A percentile compares a stretch with the other conserved stretches of the same genome.
Conservation (phyloP, 2,797 vertebrate genomes). For the Neoniphon sammara region DNA sequence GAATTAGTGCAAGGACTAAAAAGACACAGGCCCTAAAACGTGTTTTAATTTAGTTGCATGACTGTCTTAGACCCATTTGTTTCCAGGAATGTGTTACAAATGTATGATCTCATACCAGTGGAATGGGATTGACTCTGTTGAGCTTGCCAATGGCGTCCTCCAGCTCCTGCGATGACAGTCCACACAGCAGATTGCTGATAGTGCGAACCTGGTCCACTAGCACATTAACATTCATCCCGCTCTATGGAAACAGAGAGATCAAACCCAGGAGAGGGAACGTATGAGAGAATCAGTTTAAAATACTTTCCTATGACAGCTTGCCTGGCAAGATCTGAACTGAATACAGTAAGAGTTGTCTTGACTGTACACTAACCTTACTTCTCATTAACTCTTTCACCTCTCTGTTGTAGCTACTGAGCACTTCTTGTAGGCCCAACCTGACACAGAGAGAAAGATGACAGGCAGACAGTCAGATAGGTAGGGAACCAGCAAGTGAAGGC, state of each 20-base stretch:
- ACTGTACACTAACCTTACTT: conserved; percentile 66
- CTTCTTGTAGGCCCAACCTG: conserved; percentile 71
- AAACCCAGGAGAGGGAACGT: background rate
- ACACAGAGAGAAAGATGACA: background rate
- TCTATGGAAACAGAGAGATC: conserved; percentile 55
- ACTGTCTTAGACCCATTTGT: too few relatives aligned
- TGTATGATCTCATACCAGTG: conserved; percentile 63
- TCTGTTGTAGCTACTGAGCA: conserved; percentile 70
- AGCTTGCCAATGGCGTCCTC: conserved; percentile 76
- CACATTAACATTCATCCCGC: conserved; percentile 39
- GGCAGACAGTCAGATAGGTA: conserved; percentile 5
- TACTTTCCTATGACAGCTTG: background rate
- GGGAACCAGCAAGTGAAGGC: background rate
- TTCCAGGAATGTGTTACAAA: background rate
- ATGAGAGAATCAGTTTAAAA: background rate
- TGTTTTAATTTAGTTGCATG: too few relatives aligned
- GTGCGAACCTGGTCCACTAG: conserved; percentile 63
- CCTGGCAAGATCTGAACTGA: too few relatives aligned
- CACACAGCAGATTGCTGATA: conserved; percentile 76
- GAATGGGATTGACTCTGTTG: conserved; percentile 60
- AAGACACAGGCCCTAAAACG: background rate
- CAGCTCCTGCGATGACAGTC: conserved; percentile 70
- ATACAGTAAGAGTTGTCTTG: background rate
- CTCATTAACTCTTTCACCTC: conserved; percentile 62
- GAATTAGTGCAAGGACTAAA: background rate